Conservation (phyloP, 2,113 vertebrate genomes). For the Engystomops pustulosus region DNA sequence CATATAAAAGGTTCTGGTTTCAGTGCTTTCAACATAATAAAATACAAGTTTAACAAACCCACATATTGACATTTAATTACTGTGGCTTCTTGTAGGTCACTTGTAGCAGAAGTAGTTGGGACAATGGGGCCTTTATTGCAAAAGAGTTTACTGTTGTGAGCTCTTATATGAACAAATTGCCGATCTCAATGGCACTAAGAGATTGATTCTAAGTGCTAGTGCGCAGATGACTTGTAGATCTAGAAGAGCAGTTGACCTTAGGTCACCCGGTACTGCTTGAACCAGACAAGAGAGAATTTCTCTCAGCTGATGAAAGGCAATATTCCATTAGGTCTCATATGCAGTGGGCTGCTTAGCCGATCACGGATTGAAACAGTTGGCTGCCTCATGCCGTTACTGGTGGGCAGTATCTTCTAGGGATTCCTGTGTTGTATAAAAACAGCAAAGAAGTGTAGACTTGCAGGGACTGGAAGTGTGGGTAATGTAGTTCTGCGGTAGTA, state of each 20-base stretch:
- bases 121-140: conserved; percentile 31
- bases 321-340: conserved; percentile 18
- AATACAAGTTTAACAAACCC: background rate
- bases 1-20: background rate
- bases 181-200: conserved; percentile 14
- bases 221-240: conserved; percentile 18
- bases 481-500: too few relatives aligned
- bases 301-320: conserved; percentile 35
- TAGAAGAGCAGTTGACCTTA: conserved; percentile 51
- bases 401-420: too few relatives aligned
- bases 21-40: conserved; percentile 5
- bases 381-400: too few relatives aligned
- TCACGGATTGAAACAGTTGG: too few relatives aligned
- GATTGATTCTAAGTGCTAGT: conserved; percentile 13
- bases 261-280: conserved; percentile 21
- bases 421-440: too few relatives aligned
- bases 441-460: too few relatives aligned
- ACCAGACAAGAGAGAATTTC: conserved; percentile 29
- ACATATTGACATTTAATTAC: conserved; percentile 27
- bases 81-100: conserved; percentile 15
- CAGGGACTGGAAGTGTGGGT: too few relatives aligned
- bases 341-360: too few relatives aligned
- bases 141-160: conserved; percentile 21
- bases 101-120: conserved; percentile 6
- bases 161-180: conserved; percentile 46